Base-by-base conservation (phyloP, 2,113 vertebrate species). In the Brachyhypopomus occidentalis region DNA sequence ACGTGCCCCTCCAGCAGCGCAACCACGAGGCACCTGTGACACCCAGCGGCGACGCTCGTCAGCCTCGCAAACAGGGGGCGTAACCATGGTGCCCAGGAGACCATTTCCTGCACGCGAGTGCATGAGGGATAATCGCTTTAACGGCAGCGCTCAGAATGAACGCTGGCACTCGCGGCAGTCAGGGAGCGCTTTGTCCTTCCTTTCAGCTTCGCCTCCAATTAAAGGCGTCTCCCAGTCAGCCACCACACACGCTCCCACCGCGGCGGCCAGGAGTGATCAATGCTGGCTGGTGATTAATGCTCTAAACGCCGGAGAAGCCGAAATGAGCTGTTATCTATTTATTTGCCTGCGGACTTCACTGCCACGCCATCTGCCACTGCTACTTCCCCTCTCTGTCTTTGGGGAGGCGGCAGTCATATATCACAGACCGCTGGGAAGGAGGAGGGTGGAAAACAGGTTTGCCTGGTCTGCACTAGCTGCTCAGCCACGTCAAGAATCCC, bases 301-400 rank as follows among this genome's bases (percentile, higher is more conserved):
- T 11, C 19, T 69, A 36, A 83, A 38, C 34, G 34, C 8, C 66
- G 22, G 17, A 48, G 63, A 14, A 59, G 62, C 23, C 66, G 22
- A 34, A 48, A 78, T 78, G 69, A 78, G 70, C 76, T 59, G 75
- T 78, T 78, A 77, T 71, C 81, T 66, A 78, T 83, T 83, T 78
- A 78, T 83, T 83, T 78, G 73, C 75, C 60, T 38, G 70, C 75
- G 45, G 81, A 52, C 59, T 23, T 41, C 69, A 59, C 71, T 36
- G 69, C 69, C 71, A 66, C 25, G 30, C 81, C 76, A 83, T 83
- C 76, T 83, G 81, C 55, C 69, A 56, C 16, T 58, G 30, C 11
- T 17, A 14, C 36, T 3, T 36, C 34, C 34, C 25, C 58, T 41
- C 58, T 67, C 14, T 4, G 14, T 16, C 22, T 19, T 20, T 52